These are phyloP conservation scores for Agriopis marginaria DNA, from an alignment of 2,888 invertebrate genomes.

Conservation along the genomic window DNA sequence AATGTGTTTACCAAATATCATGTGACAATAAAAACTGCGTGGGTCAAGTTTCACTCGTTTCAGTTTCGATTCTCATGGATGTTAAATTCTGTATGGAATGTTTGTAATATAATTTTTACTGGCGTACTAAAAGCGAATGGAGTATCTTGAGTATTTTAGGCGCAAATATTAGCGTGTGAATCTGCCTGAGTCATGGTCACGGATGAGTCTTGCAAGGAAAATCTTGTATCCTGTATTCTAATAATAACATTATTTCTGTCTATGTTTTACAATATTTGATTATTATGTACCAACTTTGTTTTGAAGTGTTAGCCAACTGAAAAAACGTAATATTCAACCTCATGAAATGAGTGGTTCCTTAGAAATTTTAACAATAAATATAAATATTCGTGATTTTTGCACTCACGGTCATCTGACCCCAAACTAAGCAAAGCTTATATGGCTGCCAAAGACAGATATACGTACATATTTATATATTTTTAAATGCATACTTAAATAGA, in stretches of 20 bases:
- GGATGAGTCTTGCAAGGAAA: slow-evolving; percentile 15
- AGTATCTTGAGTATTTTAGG: slow-evolving; percentile 37
- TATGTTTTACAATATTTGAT: neutral
- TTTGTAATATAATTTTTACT: slow-evolving; percentile 44
- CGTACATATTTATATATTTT: no score
- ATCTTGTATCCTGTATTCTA: slow-evolving; percentile 14
- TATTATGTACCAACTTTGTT: no score
- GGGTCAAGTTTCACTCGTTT: slow-evolving; percentile 51
- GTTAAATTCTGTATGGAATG: slow-evolving; percentile 25
- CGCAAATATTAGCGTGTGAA: slow-evolving; percentile 28
- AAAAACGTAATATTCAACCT: no score
- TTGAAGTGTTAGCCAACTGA: no score
- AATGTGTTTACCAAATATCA: slow-evolving; percentile 61
- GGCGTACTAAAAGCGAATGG: slow-evolving; percentile 33
- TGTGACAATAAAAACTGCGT: slow-evolving; percentile 58
- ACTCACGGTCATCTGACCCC: no score
- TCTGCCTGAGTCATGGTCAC: slow-evolving; percentile 24
- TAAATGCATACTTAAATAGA: no score
- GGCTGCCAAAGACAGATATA: no score
- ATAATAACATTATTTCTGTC: neutral
- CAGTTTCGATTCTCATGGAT: slow-evolving; percentile 46
- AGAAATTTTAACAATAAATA: no score
- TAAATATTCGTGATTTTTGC: no score
- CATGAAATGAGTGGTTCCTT: no score
- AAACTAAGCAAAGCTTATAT: no score